phyloP scores from a whole-genome alignment of 2,113 vertebrate genomes.

The Podarcis raffonei region DNA sequence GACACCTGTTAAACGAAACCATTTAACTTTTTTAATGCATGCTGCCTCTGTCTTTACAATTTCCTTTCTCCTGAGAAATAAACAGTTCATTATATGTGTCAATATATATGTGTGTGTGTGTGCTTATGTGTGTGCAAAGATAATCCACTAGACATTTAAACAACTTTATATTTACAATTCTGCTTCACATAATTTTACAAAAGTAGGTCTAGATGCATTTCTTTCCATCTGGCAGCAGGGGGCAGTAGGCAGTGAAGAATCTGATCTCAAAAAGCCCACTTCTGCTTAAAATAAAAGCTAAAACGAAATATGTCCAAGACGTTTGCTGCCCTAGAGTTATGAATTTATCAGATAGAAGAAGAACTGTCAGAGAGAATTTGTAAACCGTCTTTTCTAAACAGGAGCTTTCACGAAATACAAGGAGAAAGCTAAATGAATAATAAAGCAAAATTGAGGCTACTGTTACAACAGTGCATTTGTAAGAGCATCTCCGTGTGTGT shows the following conservation, averaged over 20 bases:
- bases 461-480: constrained; percentile 21
- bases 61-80: constrained; percentile 58
- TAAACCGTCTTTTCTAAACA: constrained; percentile 53
- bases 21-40: constrained; percentile 49
- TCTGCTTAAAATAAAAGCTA: constrained; percentile 47
- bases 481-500: constrained; percentile 17
- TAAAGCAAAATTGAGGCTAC: constrained; percentile 44
- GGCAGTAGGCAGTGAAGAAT: constrained; percentile 75
- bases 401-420: constrained; percentile 46
- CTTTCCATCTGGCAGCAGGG: constrained; percentile 71
- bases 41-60: constrained; percentile 47
- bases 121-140: constrained; percentile 1
- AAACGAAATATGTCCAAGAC: constrained; percentile 47
- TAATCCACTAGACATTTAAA: constrained; percentile 46
- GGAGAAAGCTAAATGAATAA: constrained; percentile 55
- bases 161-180: constrained; percentile 66
- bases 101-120: constrained; percentile 57
- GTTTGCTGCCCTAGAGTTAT: constrained; percentile 55
- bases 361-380: constrained; percentile 53
- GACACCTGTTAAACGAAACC: constrained; percentile 48
- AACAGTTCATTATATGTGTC: constrained; percentile 64
- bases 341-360: constrained; percentile 53
- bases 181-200: constrained; percentile 38
- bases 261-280: constrained; percentile 32
- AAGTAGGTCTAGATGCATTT: constrained; percentile 75